phyloP scores from a whole-genome alignment of 2,113 vertebrate genomes.

The Anthoscopus minutus region DNA sequence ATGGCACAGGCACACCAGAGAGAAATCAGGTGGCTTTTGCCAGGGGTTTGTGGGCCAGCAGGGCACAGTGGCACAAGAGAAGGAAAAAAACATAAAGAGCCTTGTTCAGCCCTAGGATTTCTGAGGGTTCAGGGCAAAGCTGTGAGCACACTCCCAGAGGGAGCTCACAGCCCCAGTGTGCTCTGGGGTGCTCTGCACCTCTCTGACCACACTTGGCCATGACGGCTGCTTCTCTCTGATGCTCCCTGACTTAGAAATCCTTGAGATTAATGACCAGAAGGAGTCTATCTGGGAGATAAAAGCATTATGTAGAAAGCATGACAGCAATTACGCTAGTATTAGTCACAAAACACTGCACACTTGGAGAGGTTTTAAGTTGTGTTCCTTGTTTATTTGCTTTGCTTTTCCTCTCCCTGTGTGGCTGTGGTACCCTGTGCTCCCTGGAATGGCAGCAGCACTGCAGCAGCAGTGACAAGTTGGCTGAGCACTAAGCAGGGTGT shows the following conservation, averaged over 20 bases:
- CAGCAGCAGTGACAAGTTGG: neutral
- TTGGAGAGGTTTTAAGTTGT: slow-evolving; percentile 12
- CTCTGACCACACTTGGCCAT: neutral
- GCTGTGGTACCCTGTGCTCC: neutral
- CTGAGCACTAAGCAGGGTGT: rapidly evolving
- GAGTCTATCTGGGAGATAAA: slow-evolving; percentile 17
- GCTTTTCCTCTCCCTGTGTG: neutral
- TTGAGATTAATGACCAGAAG: slow-evolving; percentile 34
- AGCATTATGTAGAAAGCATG: slow-evolving; percentile 41
- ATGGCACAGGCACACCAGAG: neutral
- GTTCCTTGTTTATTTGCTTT: slow-evolving; percentile 23
- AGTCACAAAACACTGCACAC: slow-evolving; percentile 42
- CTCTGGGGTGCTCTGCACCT: neutral
- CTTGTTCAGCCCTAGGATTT: neutral
- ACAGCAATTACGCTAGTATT: slow-evolving; percentile 34
- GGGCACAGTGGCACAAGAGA: neutral
- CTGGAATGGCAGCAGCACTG: neutral
- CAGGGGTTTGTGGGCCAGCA: neutral
- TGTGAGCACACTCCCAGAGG: neutral
- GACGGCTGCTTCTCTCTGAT: neutral
- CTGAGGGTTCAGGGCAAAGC: neutral
- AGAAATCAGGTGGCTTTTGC: neutral
- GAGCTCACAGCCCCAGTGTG: neutral
- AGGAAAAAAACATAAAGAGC: neutral
- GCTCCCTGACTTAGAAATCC: neutral